Evolutionary conservation across 2,113 vertebrate genomes (phyloP), one percentile per base, ranked within the genome.

Genomic region (Boulengerochromis microlepis): DNA sequence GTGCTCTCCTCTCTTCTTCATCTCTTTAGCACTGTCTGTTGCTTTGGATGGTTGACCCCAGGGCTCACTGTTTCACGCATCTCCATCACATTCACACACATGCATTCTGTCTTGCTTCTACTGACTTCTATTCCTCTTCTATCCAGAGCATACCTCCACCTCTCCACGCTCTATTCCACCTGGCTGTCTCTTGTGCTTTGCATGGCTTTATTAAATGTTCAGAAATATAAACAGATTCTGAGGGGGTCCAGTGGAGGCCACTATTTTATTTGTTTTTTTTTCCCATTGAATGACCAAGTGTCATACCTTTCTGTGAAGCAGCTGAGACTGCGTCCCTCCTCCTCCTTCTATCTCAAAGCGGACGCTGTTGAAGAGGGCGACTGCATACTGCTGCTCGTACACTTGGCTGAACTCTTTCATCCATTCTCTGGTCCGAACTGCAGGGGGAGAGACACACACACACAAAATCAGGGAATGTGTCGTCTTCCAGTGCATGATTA

Each of bases 301-400:
- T 26, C 88, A 96, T 95, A 96, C 98, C 97, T 99, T 98, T 66
- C 98, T 96, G 95, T 98, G 98, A 0, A 99, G 97, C 56, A 99
- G 97, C 96, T 99, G 98, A 0, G 98, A 85, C 95, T 99, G 98
- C 0, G 96, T 93, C 4, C 93, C 94, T 3, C 97, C 97, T 0
- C 96, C 95, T 83, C 97, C 98, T 91, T 99, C 98, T 0, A 99
- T 97, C 94, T 99, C 98, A 10, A 96, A 98, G 33, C 98, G 98
- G 76, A 98, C 96, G 10, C 97, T 98, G 96, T 97, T 98, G 96
- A 99, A 99, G 81, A 99, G 97, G 0, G 98, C 97, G 0, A 99
- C 97, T 0, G 97, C 97, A 4, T 98, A 99, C 93, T 99, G 98
- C 93, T 98, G 97, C 93, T 95, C 88, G 1, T 98, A 99, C 85